These are phyloP conservation scores for Halocaridina rubra DNA, from an alignment of 2,888 invertebrate genomes.

Conservation along the genomic window DNA sequence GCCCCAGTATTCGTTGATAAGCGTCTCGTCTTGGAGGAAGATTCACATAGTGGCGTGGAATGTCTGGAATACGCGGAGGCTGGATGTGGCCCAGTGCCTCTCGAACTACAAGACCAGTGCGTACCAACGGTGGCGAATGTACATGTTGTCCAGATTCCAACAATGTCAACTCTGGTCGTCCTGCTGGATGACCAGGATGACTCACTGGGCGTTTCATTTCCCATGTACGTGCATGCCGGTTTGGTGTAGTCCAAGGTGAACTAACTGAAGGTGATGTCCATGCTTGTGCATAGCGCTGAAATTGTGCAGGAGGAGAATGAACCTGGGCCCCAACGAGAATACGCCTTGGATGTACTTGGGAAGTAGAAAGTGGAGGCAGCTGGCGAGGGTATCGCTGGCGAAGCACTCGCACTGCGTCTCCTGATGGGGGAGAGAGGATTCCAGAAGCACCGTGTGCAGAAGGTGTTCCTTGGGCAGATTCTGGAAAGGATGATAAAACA, in stretches of 20 bases:
- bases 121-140: constrained; percentile 74
- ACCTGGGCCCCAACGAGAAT: constrained; percentile 58
- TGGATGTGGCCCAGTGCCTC: constrained; percentile 58
- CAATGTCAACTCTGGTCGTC: constrained; percentile 50
- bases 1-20: constrained; percentile 60
- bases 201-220: constrained; percentile 47
- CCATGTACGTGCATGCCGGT: constrained; percentile 36
- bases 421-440: constrained; percentile 20
- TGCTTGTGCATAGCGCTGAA: constrained; percentile 46
- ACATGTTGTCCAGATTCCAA: constrained; percentile 62
- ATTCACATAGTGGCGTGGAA: constrained; percentile 61
- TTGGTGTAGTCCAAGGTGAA: constrained; percentile 50
- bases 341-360: constrained; percentile 46
- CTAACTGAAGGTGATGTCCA: constrained; percentile 48
- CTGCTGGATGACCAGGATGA: constrained; percentile 38
- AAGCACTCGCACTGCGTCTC: constrained; percentile 30
- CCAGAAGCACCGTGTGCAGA: constrained; percentile 49
- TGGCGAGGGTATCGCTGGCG: constrained; percentile 29
- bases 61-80: constrained; percentile 55
- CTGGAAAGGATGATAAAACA: constrained; percentile 63
- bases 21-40: constrained; percentile 60
- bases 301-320: constrained; percentile 54
- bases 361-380: constrained; percentile 44
- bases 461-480: constrained; percentile 57
- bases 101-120: constrained; percentile 70